Conservation (phyloP, 1,140 invertebrate genomes). For the Himalopsyche phryganea region DNA sequence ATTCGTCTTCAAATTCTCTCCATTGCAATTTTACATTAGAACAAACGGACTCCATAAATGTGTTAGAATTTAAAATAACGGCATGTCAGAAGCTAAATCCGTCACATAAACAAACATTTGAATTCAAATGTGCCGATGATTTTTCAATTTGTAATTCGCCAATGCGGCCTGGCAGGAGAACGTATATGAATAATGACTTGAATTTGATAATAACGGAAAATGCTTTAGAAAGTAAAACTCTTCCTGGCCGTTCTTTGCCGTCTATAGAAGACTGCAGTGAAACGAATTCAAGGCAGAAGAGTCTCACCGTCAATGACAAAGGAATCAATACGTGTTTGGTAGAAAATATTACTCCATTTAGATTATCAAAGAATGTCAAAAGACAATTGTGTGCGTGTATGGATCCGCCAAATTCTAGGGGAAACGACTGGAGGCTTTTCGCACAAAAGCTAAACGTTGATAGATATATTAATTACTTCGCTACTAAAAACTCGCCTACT, state of each 20-base stretch:
- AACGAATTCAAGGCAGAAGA: slow-evolving; percentile 18
- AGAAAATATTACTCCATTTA: slow-evolving; percentile 42
- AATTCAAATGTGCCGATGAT: slow-evolving; percentile 49
- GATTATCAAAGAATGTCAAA: slow-evolving; percentile 59
- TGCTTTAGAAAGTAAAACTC: slow-evolving; percentile 24
- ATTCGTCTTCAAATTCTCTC: slow-evolving; percentile 69
- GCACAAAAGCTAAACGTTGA: slow-evolving; percentile 87
- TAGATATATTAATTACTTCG: slow-evolving; percentile 95
- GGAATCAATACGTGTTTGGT: slow-evolving; percentile 46
- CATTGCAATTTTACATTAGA: slow-evolving; percentile 85
- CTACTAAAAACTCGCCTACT: slow-evolving; percentile 91
- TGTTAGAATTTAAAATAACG: slow-evolving; percentile 46
- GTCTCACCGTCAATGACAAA: slow-evolving; percentile 42
- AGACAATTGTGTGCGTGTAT: slow-evolving; percentile 84
- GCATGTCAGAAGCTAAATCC: slow-evolving; percentile 50
- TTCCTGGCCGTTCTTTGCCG: slow-evolving; percentile 14
- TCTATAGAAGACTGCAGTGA: slow-evolving; percentile 24
- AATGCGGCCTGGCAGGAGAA: slow-evolving; percentile 16
- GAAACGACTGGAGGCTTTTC: slow-evolving; percentile 93
- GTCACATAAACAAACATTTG: slow-evolving; percentile 48
- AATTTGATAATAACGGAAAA: slow-evolving; percentile 30
- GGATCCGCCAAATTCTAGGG: slow-evolving; percentile 82
- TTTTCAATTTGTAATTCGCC: slow-evolving; percentile 42
- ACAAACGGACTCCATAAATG: slow-evolving; percentile 52
- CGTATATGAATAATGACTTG: slow-evolving; percentile 25